These are phyloP conservation scores for Dasypolia templi DNA, from an alignment of 2,888 invertebrate genomes.

Conservation along the genomic window DNA sequence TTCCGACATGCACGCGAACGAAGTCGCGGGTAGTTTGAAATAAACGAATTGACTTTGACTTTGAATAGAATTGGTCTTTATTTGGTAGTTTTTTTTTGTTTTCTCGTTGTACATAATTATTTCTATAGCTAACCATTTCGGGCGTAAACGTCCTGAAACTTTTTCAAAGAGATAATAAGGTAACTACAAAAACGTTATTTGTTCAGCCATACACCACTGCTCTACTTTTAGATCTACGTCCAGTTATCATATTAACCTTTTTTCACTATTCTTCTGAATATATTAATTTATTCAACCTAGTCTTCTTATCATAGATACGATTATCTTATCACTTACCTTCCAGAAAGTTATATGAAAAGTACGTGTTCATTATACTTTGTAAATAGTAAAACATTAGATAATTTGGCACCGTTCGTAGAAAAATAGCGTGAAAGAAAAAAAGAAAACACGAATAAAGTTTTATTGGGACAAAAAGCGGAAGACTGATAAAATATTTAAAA, in stretches of 20 bases:
- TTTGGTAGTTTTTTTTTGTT: too few relatives aligned
- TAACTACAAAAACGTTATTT: slow-evolving; percentile 6
- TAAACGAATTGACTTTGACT: too few relatives aligned
- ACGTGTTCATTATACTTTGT: slow-evolving; percentile 47
- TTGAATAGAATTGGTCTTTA: too few relatives aligned
- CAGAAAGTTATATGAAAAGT: slow-evolving; percentile 65
- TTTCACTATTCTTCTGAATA: slow-evolving; percentile 35
- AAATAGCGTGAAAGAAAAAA: slow-evolving; percentile 22
- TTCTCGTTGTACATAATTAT: not conserved
- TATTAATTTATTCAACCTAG: slow-evolving; percentile 56
- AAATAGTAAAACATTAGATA: slow-evolving; percentile 66
- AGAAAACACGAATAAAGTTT: slow-evolving; percentile 36
- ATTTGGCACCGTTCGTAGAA: slow-evolving; percentile 54
- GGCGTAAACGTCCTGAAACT: not conserved
- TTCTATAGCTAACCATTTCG: not conserved
- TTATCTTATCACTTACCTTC: slow-evolving; percentile 65
- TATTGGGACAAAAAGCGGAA: slow-evolving; percentile 30
- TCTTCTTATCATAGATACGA: slow-evolving; percentile 54
- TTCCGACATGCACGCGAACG: too few relatives aligned
- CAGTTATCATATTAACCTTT: slow-evolving; percentile 36
- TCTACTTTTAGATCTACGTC: slow-evolving; percentile 20
- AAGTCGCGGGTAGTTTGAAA: too few relatives aligned
- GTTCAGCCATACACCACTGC: slow-evolving; percentile 9
- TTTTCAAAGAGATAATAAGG: not conserved
- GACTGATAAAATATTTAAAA: slow-evolving; percentile 41